phyloP scores from a whole-genome alignment of 2,888 invertebrate genomes.

The Masnerella sp. region DNA sequence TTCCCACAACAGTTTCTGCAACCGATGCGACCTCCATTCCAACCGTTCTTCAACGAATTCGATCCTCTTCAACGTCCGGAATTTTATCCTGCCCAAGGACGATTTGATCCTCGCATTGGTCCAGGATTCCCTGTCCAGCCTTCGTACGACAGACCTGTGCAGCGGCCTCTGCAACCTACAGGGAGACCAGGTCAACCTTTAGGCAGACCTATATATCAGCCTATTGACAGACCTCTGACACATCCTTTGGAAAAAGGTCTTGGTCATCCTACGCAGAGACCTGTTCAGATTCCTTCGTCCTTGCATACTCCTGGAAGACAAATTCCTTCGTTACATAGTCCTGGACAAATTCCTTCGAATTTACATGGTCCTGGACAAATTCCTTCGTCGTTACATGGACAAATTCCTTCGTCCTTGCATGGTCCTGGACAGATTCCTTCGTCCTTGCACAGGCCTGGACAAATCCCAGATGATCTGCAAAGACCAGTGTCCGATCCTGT shows the following conservation, averaged over 20 bases:
- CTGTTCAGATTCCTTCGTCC: too few relatives aligned
- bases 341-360: too few relatives aligned
- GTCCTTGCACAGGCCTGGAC: too few relatives aligned
- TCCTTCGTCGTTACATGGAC: too few relatives aligned
- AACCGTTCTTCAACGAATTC: slow-evolving; percentile 60
- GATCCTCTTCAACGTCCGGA: slow-evolving; percentile 74
- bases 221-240: slow-evolving; percentile 5
- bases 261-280: not conserved
- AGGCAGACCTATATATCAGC: slow-evolving; percentile 18
- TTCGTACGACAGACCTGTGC: slow-evolving; percentile 67
- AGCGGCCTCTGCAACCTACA: slow-evolving; percentile 33
- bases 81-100: slow-evolving; percentile 19
- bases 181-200: slow-evolving; percentile 3
- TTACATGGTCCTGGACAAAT: too few relatives aligned
- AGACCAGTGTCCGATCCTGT: slow-evolving; percentile 14
- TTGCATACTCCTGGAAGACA: too few relatives aligned
- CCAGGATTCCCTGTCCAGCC: slow-evolving; percentile 70
- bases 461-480: slow-evolving; percentile 32
- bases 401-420: too few relatives aligned
- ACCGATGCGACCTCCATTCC: slow-evolving; percentile 58
- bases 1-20: slow-evolving; percentile 64
- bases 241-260: slow-evolving; percentile 6
- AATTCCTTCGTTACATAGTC: too few relatives aligned
- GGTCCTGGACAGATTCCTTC: too few relatives aligned
- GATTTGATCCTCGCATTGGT: slow-evolving; percentile 22